Evolutionary conservation across 2,797 vertebrate genomes (phyloP).

Genomic region (Sebastolobus alascanus): DNA sequence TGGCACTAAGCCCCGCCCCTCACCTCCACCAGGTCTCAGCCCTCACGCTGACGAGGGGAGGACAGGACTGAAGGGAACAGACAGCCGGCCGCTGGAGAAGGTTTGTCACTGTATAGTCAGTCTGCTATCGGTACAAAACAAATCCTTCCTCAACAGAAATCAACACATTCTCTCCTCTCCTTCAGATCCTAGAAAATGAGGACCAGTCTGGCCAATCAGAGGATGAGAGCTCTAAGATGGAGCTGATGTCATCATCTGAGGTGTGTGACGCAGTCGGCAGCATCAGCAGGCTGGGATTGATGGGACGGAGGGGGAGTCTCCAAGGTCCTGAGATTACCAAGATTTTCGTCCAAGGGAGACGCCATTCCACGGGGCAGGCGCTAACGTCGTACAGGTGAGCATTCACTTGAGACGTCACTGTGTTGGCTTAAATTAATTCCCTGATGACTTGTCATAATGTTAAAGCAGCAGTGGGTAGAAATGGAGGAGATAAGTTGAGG

Average conservation of each 20-base stretch:
- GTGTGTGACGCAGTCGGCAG: conserved; percentile 57
- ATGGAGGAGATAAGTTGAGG: no score
- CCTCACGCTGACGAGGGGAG: conserved; percentile 77
- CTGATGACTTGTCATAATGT: background rate
- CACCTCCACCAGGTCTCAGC: conserved; percentile 83
- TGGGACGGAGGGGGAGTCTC: conserved; percentile 75
- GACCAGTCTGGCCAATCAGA: conserved; percentile 77
- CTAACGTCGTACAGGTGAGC: conserved; percentile 74
- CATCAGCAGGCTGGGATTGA: conserved; percentile 55
- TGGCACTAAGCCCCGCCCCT: conserved; percentile 73
- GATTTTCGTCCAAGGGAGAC: conserved; percentile 71
- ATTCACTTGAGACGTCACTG: background rate
- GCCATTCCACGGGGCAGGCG: conserved; percentile 78
- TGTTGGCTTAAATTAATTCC: background rate
- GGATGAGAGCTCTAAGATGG: conserved; percentile 46
- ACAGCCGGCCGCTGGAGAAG: conserved; percentile 83
- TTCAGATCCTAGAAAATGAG: conserved; percentile 85
- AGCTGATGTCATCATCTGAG: conserved; percentile 63
- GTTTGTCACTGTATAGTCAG: conserved; percentile 50
- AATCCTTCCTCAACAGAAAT: background rate
- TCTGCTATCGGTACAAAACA: background rate
- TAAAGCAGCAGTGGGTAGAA: no score
- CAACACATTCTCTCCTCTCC: background rate
- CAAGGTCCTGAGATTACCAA: conserved; percentile 74
- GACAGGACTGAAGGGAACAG: conserved; percentile 72